Base-by-base conservation (phyloP, 2,797 vertebrate genomes). In the Characodon lateralis region DNA sequence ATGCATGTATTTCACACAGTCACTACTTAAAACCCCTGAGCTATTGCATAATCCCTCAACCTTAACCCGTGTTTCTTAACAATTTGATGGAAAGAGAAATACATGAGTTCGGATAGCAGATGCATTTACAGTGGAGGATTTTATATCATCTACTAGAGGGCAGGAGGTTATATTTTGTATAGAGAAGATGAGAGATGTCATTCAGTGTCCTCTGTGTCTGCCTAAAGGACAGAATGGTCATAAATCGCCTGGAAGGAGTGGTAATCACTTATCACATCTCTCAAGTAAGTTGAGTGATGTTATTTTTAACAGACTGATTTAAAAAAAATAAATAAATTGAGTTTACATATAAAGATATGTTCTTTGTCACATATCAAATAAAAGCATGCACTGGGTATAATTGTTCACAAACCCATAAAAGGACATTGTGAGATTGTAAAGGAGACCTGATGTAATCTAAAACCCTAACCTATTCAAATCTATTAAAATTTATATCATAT, bases 151-250 rank as follows among this genome's bases (percentile, higher is more conserved):
- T 70, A 26, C 41, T 1, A 48, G n/a, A 26, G 66, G 6, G 12
- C n/a, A 70, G 43, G 41, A n/a, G 66, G 39, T 50, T 10, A 48
- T 13, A 9, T 74, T 76, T 28, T 66, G 28, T 18, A 16, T 41
- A 48, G 13, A 70, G n/a, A 48, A 48, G 66, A 70, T 48, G n/a
- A 26, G 66, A 70, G n/a, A 9, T 48, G 43, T 70, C 66, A 70
- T 70, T 70, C 43, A 70, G 66, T 70, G 66, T 48, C 66, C 66
- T 48, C 46, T 46, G 43, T 70, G 66, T 6, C 46, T 70, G 66
- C 43, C 43, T 70, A 8, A 26, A 14, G 43, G 43, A 70, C n/a
- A 48, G n/a, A 48, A 70, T 46, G 24, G 2, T 46, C 66, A 70
- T 70, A 70, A 70, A 70, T 48, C 24, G 13, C 18, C 66, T 70